A percentile compares a stretch with the other conserved stretches of the same genome.
phyloP scores from a whole-genome alignment of 37 sponge, comb jelly and placozoan genomes.

The Haliclona indistincta region DNA sequence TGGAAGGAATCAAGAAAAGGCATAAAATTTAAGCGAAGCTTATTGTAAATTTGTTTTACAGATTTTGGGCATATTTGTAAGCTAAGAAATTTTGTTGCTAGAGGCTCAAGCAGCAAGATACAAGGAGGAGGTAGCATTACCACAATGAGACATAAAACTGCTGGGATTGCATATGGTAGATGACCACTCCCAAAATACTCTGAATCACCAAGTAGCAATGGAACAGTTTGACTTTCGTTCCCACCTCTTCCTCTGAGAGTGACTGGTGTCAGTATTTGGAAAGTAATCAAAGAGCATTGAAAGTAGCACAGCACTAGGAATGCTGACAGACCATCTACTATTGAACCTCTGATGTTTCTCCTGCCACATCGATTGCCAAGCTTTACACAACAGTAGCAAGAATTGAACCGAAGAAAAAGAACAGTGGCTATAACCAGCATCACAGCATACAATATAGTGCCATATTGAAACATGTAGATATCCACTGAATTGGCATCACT shows the following conservation, averaged over 20 bases:
- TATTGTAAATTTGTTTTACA: background rate
- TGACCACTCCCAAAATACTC: background rate
- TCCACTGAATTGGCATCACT: slow-evolving; percentile 11
- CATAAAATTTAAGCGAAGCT: background rate
- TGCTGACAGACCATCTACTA: background rate
- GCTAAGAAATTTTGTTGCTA: background rate
- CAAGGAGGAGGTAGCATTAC: slow-evolving; percentile 3
- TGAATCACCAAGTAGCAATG: background rate
- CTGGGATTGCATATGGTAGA: slow-evolving; percentile 1
- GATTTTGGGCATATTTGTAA: background rate
- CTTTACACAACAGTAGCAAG: background rate
- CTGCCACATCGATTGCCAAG: background rate
- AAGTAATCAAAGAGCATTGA: background rate
- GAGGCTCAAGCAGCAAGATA: background rate
- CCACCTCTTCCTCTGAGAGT: background rate
- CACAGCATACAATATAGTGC: background rate
- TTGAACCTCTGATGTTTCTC: slow-evolving; percentile 3
- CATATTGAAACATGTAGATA: background rate
- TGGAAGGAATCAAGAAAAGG: slow-evolving; percentile 10
- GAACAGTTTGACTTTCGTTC: background rate
- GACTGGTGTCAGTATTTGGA: background rate
- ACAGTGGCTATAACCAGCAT: background rate
- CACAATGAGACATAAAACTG: background rate
- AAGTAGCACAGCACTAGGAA: slow-evolving; percentile 6
- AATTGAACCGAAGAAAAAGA: background rate